phyloP scores from a whole-genome alignment of 2,888 invertebrate species.

The Mesorhabditis belari region DNA sequence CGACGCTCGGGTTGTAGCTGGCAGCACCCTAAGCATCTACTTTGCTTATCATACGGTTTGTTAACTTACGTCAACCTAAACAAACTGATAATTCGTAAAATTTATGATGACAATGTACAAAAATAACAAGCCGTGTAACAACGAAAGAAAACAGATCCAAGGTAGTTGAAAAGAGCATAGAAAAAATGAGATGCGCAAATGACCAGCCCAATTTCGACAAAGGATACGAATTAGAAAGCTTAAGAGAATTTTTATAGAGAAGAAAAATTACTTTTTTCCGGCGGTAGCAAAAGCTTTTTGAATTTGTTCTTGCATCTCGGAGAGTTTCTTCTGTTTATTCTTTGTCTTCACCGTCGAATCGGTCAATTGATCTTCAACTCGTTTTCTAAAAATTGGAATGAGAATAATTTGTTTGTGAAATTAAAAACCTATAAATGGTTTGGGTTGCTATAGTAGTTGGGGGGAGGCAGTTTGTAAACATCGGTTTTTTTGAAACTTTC shows the following conservation, averaged over 20 bases:
- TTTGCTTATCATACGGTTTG: slow-evolving; percentile 35
- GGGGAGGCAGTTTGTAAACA: no score
- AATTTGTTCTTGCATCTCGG: slow-evolving; percentile 20
- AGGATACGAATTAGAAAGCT: not conserved
- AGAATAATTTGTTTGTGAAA: not conserved
- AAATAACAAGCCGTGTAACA: no score
- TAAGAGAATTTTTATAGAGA: not conserved
- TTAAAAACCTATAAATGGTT: not conserved
- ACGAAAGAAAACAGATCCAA: no score
- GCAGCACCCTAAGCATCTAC: slow-evolving; percentile 31
- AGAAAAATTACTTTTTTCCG: not conserved
- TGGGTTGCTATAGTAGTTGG: no score
- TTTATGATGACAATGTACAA: no score
- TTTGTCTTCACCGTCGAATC: slow-evolving; percentile 19
- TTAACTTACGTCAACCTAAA: not conserved
- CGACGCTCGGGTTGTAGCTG: slow-evolving; percentile 26
- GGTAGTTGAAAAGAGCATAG: no score
- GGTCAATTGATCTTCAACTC: slow-evolving; percentile 30
- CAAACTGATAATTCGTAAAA: not conserved
- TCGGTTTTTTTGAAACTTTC: no score
- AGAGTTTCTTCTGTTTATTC: slow-evolving; percentile 29
- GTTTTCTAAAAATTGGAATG: slow-evolving; percentile 23
- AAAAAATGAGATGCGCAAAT: no score
- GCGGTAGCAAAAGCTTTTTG: no score
- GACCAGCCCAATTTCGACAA: no score